These are phyloP conservation scores for Salticus scenicus DNA, from an alignment of 2,888 invertebrate genomes.

Conservation along the genomic window DNA sequence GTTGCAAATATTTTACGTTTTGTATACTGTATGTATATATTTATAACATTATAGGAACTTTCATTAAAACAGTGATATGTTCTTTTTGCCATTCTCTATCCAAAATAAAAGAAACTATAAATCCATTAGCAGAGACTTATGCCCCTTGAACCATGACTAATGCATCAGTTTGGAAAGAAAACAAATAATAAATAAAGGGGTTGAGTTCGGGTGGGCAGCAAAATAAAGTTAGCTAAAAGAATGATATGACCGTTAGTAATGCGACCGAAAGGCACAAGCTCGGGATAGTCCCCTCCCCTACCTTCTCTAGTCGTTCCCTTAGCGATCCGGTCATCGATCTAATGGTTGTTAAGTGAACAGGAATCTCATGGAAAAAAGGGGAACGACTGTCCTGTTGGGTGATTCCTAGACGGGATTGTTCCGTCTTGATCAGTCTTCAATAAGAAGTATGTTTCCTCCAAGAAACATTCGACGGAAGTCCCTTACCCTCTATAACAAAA, in stretches of 20 bases:
- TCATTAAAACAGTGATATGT: background rate
- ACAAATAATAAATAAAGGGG: slow-evolving; percentile 68
- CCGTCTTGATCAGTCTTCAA: background rate
- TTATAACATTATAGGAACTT: too few species aligned
- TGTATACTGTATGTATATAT: too few species aligned
- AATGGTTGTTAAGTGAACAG: slow-evolving; percentile 17
- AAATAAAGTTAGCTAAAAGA: slow-evolving; percentile 69
- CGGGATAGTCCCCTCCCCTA: background rate
- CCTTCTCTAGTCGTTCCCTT: background rate
- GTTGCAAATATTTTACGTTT: too few species aligned
- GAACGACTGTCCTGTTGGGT: background rate
- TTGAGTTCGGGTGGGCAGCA: slow-evolving; percentile 43
- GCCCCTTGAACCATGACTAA: slow-evolving; percentile 61
- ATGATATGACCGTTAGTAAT: slow-evolving; percentile 68
- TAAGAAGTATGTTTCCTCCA: too few species aligned
- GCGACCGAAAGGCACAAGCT: slow-evolving; percentile 49
- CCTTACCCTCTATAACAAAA: too few species aligned
- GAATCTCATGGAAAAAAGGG: slow-evolving; percentile 1
- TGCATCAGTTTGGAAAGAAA: slow-evolving; percentile 64
- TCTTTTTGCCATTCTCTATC: background rate
- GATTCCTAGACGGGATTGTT: background rate
- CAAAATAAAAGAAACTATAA: slow-evolving; percentile 46
- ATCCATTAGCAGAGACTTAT: slow-evolving; percentile 51
- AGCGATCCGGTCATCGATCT: slow-evolving; percentile 6
- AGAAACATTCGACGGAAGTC: too few species aligned